phyloP scores from a whole-genome alignment of 2,797 vertebrate genomes.

The Halcyon badia region DNA sequence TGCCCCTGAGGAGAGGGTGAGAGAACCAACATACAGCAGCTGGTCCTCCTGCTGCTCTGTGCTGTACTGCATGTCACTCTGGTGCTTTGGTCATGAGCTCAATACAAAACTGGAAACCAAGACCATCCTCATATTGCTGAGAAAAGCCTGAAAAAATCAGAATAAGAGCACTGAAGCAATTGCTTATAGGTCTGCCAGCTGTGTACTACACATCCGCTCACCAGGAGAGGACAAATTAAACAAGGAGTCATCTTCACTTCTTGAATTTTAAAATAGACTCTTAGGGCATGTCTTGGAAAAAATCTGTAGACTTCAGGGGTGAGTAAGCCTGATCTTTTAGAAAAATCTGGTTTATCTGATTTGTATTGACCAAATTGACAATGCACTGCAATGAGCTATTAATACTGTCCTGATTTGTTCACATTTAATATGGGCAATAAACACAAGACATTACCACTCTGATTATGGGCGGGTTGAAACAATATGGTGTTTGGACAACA shows the following conservation, averaged over 20 bases:
- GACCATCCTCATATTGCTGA: not conserved
- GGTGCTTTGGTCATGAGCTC: constrained; percentile 17
- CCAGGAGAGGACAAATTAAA: not conserved
- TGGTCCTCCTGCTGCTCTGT: not conserved
- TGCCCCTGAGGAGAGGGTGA: not conserved
- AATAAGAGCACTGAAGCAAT: not conserved
- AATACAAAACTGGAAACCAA: constrained; percentile 7
- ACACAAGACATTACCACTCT: not conserved
- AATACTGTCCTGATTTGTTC: not conserved
- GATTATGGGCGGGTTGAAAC: not conserved
- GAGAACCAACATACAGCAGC: constrained; percentile 38
- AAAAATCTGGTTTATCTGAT: not conserved
- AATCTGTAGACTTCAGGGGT: not conserved
- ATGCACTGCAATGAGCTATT: not conserved
- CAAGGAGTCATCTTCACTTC: not conserved
- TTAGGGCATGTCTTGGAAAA: not conserved
- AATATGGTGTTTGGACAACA: not conserved
- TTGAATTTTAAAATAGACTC: constrained; percentile 30
- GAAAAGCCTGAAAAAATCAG: constrained; percentile 17
- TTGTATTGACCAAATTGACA: not conserved
- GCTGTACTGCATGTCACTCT: not conserved
- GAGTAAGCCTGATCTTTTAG: not conserved
- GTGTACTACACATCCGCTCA: not conserved
- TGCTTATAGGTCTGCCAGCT: constrained; percentile 9
- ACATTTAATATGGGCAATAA: not conserved